Base-by-base conservation (phyloP, 2,797 vertebrate genomes). In the Odontamblyopus rebecca region DNA sequence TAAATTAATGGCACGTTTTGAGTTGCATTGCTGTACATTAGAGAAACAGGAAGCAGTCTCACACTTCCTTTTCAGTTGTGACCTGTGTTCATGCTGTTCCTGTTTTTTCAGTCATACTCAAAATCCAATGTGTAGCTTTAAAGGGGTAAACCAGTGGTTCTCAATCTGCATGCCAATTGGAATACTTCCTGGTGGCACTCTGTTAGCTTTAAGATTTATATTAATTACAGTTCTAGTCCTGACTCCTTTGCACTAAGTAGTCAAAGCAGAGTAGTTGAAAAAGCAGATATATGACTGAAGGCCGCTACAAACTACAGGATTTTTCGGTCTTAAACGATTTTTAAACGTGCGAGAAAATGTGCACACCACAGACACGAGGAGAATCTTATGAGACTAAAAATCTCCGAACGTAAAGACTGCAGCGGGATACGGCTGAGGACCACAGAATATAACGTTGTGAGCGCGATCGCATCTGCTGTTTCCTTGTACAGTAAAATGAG, bases 1-100 rank as follows among this genome's bases (percentile, higher is more conserved):
- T 92, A 92, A 91, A 62, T 62, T 26, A 62, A 91, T 82, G 82
- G 81, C 82, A 88, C 79, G 83, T 86, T 85, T 44, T 11, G 30
- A 48, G 79, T 72, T 83, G 84, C 79, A 79, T 76, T 68, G 73
- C 82, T 72, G 80, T 71, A 67, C 79, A 73, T 82, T 82, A 80
- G 74, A 77, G 74, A 85, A 88, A 78, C 78, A 88, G 86, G 85
- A 91, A 92, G 88, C 74, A 82, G 72, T 73, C 67, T 72, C 74
- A 78, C 68, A 78, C 30, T 56, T 68, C n/a, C n/a, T 38, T 84
- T 72, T 70, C 59, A 73, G 74, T 65, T 74, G 77, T 82, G 78
- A 90, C 83, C 79, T 87, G 78, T 69, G 76, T 78, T 66, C 73
- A 72, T 71, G 35, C 48, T 74, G 56, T 66, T 82, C 72, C 72